Base-by-base conservation (phyloP, 1,140 invertebrate genomes). In the Schlechtendalia chinensis region DNA sequence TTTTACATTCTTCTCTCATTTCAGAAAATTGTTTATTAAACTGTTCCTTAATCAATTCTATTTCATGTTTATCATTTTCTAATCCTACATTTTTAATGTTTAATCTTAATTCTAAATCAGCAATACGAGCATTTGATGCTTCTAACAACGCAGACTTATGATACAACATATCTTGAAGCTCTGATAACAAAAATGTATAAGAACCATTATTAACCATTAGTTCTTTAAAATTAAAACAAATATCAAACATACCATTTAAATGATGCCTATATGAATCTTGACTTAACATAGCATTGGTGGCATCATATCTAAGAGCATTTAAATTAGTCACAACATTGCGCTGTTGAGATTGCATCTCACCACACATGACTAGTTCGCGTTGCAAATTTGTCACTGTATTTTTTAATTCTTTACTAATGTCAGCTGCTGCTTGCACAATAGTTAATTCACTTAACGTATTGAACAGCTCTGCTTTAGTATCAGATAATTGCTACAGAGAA, bases 41-140 rank as follows among this genome's bases (percentile, higher is more conserved):
- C 84, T 89, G 88, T 83, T 89, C 87, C 82, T 87, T 88, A 11
- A 88, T 84, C 19, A 85, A 85, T 82, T 87, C 86, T 5, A 90
- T 82, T 8, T 86, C 83, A 54, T 87, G 86, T 83, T 89, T 90
- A 24, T 54, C 47, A 32, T 82, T 81, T 14, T 86, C 85, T 80
- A 88, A 86, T 45, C 85, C 83, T 81, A 86, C 85, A 65, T 90
- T 89, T 82, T 87, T 86, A 81, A 86, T 86, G 17, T 80, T 82
- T 53, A 89, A 80, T 63, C 85, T 83, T 24, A 84, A 72, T 82
- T 90, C 89, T 71, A 89, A 83, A 81, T 90, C 88, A 22, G 82
- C 81, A 79, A 89, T 86, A 81, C 87, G 85, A 59, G 85, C 84
- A 80, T 85, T 86, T 50, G 85, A 86, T 65, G 87, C 88, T 71